Conservation (phyloP, 2,888 invertebrate genomes). For the Leptinotarsa peninsularis region DNA sequence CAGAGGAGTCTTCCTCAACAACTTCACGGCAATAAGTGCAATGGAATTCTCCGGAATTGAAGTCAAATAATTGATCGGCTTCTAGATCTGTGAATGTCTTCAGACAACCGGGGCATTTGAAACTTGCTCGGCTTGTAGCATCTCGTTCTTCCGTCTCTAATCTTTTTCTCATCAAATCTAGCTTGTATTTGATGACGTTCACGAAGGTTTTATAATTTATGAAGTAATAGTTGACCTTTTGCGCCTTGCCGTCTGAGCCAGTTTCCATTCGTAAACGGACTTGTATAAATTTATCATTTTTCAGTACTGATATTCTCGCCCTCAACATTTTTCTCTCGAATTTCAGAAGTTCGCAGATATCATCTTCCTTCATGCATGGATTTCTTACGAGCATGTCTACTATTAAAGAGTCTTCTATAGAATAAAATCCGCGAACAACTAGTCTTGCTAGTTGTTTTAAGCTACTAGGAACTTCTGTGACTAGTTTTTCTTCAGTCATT, state of each 20-base stretch:
- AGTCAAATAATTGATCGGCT: conserved; percentile 90
- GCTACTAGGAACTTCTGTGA: conserved; percentile 93
- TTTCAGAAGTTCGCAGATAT: conserved; percentile 89
- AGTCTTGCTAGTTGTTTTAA: conserved; percentile 91
- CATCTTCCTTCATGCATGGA: conserved; percentile 94
- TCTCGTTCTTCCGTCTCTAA: conserved; percentile 96
- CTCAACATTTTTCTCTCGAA: conserved; percentile 95
- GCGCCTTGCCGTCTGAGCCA: conserved; percentile 92
- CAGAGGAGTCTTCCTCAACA: conserved; percentile 95
- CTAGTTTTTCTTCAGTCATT: conserved; percentile 80
- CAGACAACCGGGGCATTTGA: conserved; percentile 90
- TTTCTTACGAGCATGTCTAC: conserved; percentile 96
- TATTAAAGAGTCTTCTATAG: conserved; percentile 92
- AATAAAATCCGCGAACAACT: conserved; percentile 93
- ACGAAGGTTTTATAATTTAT: conserved; percentile 98
- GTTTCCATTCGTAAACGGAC: conserved; percentile 95
- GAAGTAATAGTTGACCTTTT: conserved; percentile 96
- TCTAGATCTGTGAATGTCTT: conserved; percentile 97
- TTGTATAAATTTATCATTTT: conserved; percentile 94
- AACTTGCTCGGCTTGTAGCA: conserved; percentile 94
- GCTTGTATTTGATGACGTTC: conserved; percentile 96
- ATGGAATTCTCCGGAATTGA: conserved; percentile 84
- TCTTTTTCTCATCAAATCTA: conserved; percentile 94
- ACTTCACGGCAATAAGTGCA: conserved; percentile 91
- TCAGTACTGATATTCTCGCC: conserved; percentile 85